phyloP scores from a whole-genome alignment of 2,113 vertebrate genomes.

The Dissostichus mawsoni region DNA sequence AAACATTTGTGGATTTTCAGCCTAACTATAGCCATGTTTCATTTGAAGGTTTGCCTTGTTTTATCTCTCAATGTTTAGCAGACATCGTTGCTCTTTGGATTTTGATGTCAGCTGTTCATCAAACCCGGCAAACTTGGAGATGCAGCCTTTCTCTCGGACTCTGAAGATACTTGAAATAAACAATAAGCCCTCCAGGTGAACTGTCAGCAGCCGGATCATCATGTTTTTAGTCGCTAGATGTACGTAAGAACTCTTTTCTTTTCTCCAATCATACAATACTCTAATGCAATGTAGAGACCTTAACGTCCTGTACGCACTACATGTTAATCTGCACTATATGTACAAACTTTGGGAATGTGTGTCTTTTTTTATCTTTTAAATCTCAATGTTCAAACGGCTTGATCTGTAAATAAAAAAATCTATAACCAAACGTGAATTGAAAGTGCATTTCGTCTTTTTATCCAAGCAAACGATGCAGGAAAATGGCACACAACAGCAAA shows the following conservation, averaged over 20 bases:
- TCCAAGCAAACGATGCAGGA: neutral
- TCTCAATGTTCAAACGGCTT: conserved; percentile 63
- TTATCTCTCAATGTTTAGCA: conserved; percentile 7
- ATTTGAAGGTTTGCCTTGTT: conserved; percentile 29
- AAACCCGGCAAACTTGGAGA: conserved; percentile 42
- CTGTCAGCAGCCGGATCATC: conserved; percentile 38
- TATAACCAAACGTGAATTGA: conserved; percentile 40
- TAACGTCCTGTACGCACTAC: conserved; percentile 62
- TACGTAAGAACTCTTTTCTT: conserved; percentile 4
- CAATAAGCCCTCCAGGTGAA: conserved; percentile 54
- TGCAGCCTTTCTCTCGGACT: conserved; percentile 38
- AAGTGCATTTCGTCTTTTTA: neutral
- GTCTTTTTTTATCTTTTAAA: conserved; percentile 68
- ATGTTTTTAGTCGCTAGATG: conserved; percentile 37
- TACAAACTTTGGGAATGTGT: conserved; percentile 71
- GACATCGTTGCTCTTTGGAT: conserved; percentile 37
- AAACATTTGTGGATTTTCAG: too few relatives aligned
- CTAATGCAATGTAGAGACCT: conserved; percentile 61
- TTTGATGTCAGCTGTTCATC: conserved; percentile 59
- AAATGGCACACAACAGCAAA: conserved; percentile 32
- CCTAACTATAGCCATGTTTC: conserved; percentile 35
- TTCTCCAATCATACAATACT: conserved; percentile 35
- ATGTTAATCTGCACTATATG: conserved; percentile 72
- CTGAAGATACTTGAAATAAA: conserved; percentile 71
- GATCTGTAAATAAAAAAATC: conserved; percentile 71